Base-by-base conservation (phyloP, 1,140 invertebrate genomes). In the Drosophila mojavensis region DNA sequence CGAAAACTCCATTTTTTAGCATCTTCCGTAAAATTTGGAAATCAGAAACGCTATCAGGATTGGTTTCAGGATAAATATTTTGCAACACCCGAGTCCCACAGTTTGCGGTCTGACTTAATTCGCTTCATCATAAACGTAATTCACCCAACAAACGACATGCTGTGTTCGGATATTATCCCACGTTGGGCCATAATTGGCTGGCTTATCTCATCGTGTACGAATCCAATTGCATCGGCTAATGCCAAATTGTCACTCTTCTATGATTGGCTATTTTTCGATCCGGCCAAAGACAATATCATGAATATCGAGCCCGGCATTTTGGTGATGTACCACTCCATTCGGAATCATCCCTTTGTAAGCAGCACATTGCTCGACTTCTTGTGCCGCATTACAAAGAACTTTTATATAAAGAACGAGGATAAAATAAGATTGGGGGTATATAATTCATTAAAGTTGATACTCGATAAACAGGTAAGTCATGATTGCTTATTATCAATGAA, bases 231-330 rank as follows among this genome's bases (percentile, higher is more conserved):
- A 24, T 97, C 97, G 24, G 97, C 98, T 50, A 99, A 98, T 94
- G 97, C 97, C 17, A 99, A 99, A 93, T 93, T 99, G 45, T 97
- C 98, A 7, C 93, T 99, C 10, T 99, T 99, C 93, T 99, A 98
- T 93, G 98, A 99, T 93, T 99, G 98, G 98, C 93, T 99, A 5
- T 98, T 99, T 92, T 99, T 97, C 93, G 98, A 99, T 91, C 95
- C 97, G 30, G 96, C 97, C 60, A 97, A 97, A 93, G 98, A 99
- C 93, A 99, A 98, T 91, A 99, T 99, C 72, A 99, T 99, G 98
- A 99, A 99, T 92, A 98, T 99, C 85, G 98, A 99, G 93, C 98
- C 98, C n/a, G 98, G 97, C 9, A 99, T 99, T 91, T 94, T 99
- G 65, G 98, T 99, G 0, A 99, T 99, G 98, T 97, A 98, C 92